These are phyloP conservation scores for Troides aeacus DNA, from an alignment of 2,888 invertebrate species.

Conservation along the genomic window DNA sequence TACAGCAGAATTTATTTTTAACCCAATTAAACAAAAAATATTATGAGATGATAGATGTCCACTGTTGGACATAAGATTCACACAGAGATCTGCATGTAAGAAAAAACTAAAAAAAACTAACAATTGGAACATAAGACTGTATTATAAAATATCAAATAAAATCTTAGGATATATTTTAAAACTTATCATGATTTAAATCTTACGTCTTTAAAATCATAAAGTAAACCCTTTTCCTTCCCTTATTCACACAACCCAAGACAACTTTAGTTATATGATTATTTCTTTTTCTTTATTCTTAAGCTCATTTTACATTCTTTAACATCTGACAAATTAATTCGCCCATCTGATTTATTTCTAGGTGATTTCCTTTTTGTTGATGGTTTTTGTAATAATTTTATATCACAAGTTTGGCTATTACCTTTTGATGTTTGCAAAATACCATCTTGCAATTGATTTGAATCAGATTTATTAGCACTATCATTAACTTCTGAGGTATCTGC, in stretches of 20 bases:
- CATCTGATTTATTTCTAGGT: constrained; percentile 35
- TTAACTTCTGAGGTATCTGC: constrained; percentile 8
- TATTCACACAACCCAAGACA: not conserved
- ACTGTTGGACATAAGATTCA: no score
- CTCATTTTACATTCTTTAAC: constrained; percentile 31
- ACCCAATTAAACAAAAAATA: not conserved
- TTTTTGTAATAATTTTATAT: not conserved
- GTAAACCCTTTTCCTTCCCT: no score
- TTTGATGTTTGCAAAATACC: constrained; percentile 1
- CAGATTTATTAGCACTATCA: constrained; percentile 10
- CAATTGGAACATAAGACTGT: no score
- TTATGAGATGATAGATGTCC: not conserved
- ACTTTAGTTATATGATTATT: constrained; percentile 28
- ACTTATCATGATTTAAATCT: no score
- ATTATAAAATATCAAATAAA: no score
- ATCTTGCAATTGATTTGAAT: constrained; percentile 22
- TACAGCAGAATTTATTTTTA: not conserved
- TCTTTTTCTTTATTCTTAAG: constrained; percentile 33
- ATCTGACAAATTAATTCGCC: constrained; percentile 3
- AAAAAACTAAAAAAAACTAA: no score
- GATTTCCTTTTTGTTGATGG: constrained; percentile 38
- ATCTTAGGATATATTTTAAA: no score
- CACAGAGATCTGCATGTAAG: no score
- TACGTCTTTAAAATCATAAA: no score
- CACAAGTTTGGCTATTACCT: not conserved